phyloP scores from a whole-genome alignment of 2,888 invertebrate genomes.

The Coleophora flavipennella region DNA sequence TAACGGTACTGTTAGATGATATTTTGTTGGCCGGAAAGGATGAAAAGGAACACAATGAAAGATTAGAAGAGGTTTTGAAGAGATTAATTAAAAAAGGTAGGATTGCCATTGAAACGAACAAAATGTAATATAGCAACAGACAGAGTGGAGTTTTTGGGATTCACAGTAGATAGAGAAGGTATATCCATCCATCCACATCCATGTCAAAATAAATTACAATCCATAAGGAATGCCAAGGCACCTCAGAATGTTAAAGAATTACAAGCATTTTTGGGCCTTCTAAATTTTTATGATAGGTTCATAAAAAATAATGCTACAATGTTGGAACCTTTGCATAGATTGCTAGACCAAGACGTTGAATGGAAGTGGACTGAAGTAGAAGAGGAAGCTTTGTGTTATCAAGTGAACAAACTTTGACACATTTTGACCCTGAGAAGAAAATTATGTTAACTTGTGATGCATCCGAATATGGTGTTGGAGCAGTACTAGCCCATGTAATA shows the following conservation, averaged over 20 bases:
- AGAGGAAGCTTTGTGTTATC: neutral
- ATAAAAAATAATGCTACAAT: conserved; percentile 1
- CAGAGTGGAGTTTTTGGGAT: conserved; percentile 6
- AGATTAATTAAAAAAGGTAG: conserved; percentile 2
- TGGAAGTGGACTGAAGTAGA: conserved; percentile 2
- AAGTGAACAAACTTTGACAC: neutral
- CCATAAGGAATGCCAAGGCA: neutral
- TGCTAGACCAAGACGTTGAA: neutral
- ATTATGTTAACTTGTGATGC: neutral
- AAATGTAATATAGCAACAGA: conserved; percentile 6
- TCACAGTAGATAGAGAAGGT: conserved; percentile 5
- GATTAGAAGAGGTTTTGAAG: conserved; percentile 2
- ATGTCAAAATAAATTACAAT: conserved; percentile 1
- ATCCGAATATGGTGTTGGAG: conserved; percentile 8
- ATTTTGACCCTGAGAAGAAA: neutral
- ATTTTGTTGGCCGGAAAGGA: conserved; percentile 14
- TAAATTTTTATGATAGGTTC: conserved; percentile 8
- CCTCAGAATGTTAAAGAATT: conserved; percentile 2
- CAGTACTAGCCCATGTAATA: conserved; percentile 8
- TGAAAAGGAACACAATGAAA: neutral
- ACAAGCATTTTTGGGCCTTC: conserved; percentile 7
- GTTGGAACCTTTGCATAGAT: neutral
- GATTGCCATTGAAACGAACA: conserved; percentile 2
- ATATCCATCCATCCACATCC: conserved; percentile 6
- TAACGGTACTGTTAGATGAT: conserved; percentile 19